Conservation (phyloP, 53 echinoderm and acorn worm species). For the Temnopleurus reevesii region DNA sequence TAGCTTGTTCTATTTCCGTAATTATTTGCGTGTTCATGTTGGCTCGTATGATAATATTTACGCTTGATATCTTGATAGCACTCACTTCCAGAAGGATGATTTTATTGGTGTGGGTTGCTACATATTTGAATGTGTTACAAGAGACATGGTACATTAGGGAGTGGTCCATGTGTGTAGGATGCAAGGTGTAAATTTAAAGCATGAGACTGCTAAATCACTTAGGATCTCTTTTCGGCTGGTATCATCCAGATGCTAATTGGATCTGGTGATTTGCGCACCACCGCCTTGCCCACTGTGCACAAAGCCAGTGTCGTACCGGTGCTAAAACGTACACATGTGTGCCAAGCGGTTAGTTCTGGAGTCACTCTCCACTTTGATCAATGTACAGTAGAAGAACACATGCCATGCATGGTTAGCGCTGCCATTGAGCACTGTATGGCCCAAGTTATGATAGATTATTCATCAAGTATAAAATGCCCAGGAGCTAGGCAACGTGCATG, state of each 20-base stretch:
- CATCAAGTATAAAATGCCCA: slow-evolving; percentile 18
- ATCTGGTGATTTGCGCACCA: slow-evolving; percentile 22
- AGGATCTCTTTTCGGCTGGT: slow-evolving; percentile 1
- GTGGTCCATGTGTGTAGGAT: slow-evolving; percentile 17
- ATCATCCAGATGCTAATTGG: slow-evolving; percentile 52
- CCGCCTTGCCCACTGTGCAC: neutral
- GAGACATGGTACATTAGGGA: slow-evolving; percentile 17
- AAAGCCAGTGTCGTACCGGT: neutral
- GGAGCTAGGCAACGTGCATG: slow-evolving; percentile 36
- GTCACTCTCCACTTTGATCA: slow-evolving; percentile 1
- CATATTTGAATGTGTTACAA: neutral
- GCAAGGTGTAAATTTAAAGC: slow-evolving; percentile 36
- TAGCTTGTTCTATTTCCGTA: too few relatives aligned
- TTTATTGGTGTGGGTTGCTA: neutral
- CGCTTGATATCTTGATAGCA: too few relatives aligned
- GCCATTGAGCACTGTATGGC: neutral
- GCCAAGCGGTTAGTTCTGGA: neutral
- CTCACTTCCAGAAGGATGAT: neutral
- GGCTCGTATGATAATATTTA: too few relatives aligned
- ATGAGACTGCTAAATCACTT: slow-evolving; percentile 50
- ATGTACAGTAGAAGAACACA: slow-evolving; percentile 25
- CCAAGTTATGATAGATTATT: slow-evolving; percentile 34
- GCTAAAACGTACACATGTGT: neutral
- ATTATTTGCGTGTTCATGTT: too few relatives aligned
- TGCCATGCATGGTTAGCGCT: slow-evolving; percentile 14